Base-by-base conservation (phyloP, 2,113 vertebrate species). In the Epinephelus cyanopodus region DNA sequence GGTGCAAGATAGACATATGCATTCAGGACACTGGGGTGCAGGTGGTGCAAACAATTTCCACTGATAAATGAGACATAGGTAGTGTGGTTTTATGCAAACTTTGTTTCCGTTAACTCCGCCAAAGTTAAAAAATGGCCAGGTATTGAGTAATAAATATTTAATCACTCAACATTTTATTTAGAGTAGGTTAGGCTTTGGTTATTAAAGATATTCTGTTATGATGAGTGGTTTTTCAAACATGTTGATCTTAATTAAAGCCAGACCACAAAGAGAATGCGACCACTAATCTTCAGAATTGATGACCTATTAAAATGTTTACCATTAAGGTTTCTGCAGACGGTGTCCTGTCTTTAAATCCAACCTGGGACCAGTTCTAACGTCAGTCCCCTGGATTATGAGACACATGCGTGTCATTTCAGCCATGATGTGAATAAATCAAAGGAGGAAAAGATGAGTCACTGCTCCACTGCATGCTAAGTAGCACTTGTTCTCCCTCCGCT, bases 391-490 rank as follows among this genome's bases (percentile, higher is more conserved):
- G 64, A 66, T 83, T 91, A 82, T 67, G 53, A 81, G 77, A 86
- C 79, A 76, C 79, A 65, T 71, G 65, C 13, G 23, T 83, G 81
- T 87, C 78, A 88, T 87, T 89, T 91, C 56, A 62, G 71, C 72
- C 77, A 75, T 88, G 73, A 88, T 57, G 70, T 89, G 84, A 86
- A 90, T 89, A 90, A 89, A 89, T 91, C 81, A 86, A 84, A 84
- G 47, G 42, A 63, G 91, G 92, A 92, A 92, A 86, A 72, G 87
- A 92, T 92, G 92, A 93, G 82, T 92, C 92, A 90, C 65, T 6
- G 39, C 56, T 65, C 62, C 62, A 37, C 74, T 52, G 83, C 82
- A 89, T 91, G 90, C 77, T 84, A 82, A 88, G 64, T 77, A 83
- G 84, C 85, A 89, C 84, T 90, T 91, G 78, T 72, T 89, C 71